Percentiles rank a stretch among this genome's conserved stretches.
phyloP scores from a whole-genome alignment of 1,140 invertebrate genomes.

The Hesperophylax magnus region DNA sequence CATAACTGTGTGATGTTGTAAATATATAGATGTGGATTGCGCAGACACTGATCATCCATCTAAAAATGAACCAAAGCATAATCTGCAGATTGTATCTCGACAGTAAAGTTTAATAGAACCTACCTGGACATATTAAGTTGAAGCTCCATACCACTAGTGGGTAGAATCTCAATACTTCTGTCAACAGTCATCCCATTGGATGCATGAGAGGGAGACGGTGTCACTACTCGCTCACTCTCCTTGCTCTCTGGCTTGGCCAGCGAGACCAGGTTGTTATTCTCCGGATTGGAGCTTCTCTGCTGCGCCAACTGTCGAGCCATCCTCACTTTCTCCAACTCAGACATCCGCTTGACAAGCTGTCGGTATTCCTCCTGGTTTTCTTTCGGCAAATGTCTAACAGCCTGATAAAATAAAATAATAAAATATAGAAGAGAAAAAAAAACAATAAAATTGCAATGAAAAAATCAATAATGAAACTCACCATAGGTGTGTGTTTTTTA shows the following conservation, averaged over 20 bases:
- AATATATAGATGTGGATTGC: no score
- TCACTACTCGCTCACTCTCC: background rate
- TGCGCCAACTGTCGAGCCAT: constrained; percentile 61
- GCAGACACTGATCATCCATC: no score
- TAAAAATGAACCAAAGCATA: no score
- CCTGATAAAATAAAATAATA: constrained; percentile 60
- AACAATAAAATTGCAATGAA: background rate
- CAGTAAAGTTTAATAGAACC: background rate
- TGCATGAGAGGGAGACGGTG: background rate
- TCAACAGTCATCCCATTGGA: background rate
- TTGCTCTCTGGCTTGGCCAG: background rate
- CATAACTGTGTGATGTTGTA: no score
- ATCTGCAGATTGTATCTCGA: no score
- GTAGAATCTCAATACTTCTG: background rate
- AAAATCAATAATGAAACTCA: constrained; percentile 47
- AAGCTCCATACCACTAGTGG: constrained; percentile 10
- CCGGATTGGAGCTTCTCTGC: constrained; percentile 38
- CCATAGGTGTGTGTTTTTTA: constrained; percentile 67
- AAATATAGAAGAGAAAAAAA: background rate
- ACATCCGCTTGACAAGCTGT: constrained; percentile 68
- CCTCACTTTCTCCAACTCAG: constrained; percentile 68
- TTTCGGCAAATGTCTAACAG: constrained; percentile 67
- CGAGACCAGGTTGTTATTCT: background rate
- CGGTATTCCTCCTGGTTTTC: constrained; percentile 68
- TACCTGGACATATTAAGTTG: constrained; percentile 22